Base-by-base conservation (phyloP, 2,797 vertebrate genomes). In the Hirundo rustica region DNA sequence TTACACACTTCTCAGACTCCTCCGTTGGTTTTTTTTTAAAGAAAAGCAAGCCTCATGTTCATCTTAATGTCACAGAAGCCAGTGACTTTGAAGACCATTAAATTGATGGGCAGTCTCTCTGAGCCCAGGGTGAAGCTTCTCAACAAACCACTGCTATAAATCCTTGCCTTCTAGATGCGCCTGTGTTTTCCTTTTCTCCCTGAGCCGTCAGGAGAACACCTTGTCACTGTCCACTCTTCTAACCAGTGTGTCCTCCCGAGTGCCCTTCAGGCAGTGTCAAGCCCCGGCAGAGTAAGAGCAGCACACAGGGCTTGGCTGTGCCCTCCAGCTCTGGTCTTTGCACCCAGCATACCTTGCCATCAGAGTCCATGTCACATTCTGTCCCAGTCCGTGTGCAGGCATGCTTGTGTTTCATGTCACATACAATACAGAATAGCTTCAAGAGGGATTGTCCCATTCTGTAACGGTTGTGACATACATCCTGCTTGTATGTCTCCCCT, bases 371-470 rank as follows among this genome's bases (percentile, higher is more conserved):
- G 93, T 75, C 89, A 92, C 66, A 47, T 92, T 45, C 78, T 62
- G 48, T 92, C 66, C 85, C 40, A 75, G 50, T 23, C 54, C 22
- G 0, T 81, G 82, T 53, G 72, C 84, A 94, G 62, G 62, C 78
- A 89, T 47, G 51, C 85, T 93, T 88, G 71, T 76, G 88, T 61
- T 76, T 86, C 80, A 20, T 67, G 91, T 90, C 85, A 94, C 42
- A 48, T 47, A 32, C 1, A 60, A 93, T 88, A 88, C 70, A 84
- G 29, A 34, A 40, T 40, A 40, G 61, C 78, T 65, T 84, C 40
- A 38, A 84, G 67, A 82, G 79, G 44, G 21, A 16, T 75, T 68
- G 30, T 68, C 75, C n/a, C 80, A 1, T 45, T 79, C 47, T 45
- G 16, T 73, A 61, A 64, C 9, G 76, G 29, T 23, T 67, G 62